phyloP scores from a whole-genome alignment of 2,888 invertebrate genomes.

The Andricus curvator region DNA sequence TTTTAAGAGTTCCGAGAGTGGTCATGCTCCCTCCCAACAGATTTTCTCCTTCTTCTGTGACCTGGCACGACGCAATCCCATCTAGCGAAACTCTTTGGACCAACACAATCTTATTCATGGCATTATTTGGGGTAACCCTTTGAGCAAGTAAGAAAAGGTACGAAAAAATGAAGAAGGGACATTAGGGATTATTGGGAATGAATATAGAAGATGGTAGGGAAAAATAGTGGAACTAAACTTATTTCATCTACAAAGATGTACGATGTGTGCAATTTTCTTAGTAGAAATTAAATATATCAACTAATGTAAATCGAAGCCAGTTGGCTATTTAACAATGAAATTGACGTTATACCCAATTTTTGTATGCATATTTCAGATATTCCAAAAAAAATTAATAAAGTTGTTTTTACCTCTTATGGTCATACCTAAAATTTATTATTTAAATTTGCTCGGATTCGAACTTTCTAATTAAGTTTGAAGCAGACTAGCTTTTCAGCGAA shows the following conservation, averaged over 20 bases:
- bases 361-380: not conserved
- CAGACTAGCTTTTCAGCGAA: not conserved
- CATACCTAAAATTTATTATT: no score
- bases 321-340: not conserved
- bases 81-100: not conserved
- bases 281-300: not conserved
- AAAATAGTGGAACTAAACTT: not conserved
- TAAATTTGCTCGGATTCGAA: not conserved
- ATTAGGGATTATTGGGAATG: not conserved
- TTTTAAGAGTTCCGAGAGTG: constrained; percentile 68
- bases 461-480: not conserved
- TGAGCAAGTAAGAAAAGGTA: not conserved
- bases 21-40: constrained; percentile 41
- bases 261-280: not conserved
- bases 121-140: not conserved
- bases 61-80: not conserved
- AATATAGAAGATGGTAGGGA: not conserved
- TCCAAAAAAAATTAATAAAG: not conserved
- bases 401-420: not conserved
- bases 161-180: not conserved
- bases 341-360: not conserved
- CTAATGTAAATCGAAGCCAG: not conserved
- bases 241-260: not conserved
- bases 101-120: not conserved
- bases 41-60: constrained; percentile 1